These are phyloP conservation scores for Thysanoteuthis rhombus DNA, from an alignment of 2,888 invertebrate species.

Conservation along the genomic window DNA sequence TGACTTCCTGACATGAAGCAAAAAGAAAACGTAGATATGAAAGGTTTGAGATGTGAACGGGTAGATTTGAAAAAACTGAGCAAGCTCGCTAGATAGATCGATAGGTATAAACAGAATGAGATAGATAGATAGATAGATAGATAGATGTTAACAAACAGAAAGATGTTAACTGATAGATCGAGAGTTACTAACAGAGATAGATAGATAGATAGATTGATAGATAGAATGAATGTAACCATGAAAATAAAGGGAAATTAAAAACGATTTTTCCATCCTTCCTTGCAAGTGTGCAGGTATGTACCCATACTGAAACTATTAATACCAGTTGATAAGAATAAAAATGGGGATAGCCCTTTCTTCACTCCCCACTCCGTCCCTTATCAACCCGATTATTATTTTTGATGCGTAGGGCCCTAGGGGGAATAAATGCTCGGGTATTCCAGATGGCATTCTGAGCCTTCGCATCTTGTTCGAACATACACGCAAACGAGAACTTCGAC, in stretches of 20 bases:
- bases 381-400: background rate
- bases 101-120: background rate
- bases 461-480: background rate
- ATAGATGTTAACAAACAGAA: too few relatives aligned
- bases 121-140: too few relatives aligned
- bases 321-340: background rate
- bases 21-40: too few relatives aligned
- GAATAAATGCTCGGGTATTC: background rate
- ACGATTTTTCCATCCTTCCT: background rate
- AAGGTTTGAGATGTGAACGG: too few relatives aligned
- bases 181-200: too few relatives aligned
- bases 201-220: background rate
- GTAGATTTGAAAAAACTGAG: background rate
- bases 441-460: background rate
- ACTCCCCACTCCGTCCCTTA: too few relatives aligned
- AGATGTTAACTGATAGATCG: too few relatives aligned
- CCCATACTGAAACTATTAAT: background rate
- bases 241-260: background rate
- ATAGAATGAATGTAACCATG: too few relatives aligned
- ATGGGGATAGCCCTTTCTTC: background rate
- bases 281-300: background rate
- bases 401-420: background rate
- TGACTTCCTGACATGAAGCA: too few relatives aligned
- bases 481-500: background rate
- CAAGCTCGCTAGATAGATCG: background rate